These are phyloP conservation scores for Bolborhynchus lineola DNA, from an alignment of 2,113 vertebrate genomes.

Conservation along the genomic window DNA sequence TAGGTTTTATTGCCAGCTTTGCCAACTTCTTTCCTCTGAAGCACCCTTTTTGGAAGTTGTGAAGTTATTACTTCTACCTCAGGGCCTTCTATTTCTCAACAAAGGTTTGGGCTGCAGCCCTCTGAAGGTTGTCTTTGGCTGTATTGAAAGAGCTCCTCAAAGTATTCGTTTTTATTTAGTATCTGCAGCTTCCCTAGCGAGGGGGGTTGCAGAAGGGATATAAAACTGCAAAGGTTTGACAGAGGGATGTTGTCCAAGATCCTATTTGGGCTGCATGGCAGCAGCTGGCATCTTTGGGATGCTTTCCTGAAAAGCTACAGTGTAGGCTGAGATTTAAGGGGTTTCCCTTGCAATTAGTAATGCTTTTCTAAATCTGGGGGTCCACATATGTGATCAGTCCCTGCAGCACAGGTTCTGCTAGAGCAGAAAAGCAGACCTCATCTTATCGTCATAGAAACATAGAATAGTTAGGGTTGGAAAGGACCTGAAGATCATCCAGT, in stretches of 20 bases:
- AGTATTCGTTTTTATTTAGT: conserved; percentile 30
- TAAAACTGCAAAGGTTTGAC: not conserved
- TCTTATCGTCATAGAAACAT: not conserved
- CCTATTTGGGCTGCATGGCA: not conserved
- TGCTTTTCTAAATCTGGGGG: not conserved
- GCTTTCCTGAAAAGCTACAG: not conserved
- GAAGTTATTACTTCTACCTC: conserved; percentile 29
- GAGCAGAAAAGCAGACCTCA: not conserved
- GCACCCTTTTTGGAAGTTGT: conserved; percentile 39
- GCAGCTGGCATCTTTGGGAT: not conserved
- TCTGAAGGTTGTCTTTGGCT: conserved; percentile 31
- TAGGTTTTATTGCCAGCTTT: conserved; percentile 53
- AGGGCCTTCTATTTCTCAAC: not conserved
- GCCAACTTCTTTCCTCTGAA: conserved; percentile 49
- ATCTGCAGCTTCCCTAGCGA: conserved; percentile 17
- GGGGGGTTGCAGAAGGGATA: not conserved
- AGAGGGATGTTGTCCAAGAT: not conserved
- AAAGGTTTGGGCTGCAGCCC: conserved; percentile 12
- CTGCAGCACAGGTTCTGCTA: not conserved
- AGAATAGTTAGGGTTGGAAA: not conserved
- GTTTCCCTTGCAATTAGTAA: not conserved
- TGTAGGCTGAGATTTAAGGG: not conserved
- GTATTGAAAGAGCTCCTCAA: conserved; percentile 41
- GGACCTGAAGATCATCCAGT: not conserved
- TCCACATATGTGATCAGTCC: not conserved